A percentile compares a stretch with the other conserved stretches of the same genome.
These are phyloP conservation scores for Poeciliopsis infans DNA, from an alignment of 2,797 vertebrate species.

Conservation along the genomic window DNA sequence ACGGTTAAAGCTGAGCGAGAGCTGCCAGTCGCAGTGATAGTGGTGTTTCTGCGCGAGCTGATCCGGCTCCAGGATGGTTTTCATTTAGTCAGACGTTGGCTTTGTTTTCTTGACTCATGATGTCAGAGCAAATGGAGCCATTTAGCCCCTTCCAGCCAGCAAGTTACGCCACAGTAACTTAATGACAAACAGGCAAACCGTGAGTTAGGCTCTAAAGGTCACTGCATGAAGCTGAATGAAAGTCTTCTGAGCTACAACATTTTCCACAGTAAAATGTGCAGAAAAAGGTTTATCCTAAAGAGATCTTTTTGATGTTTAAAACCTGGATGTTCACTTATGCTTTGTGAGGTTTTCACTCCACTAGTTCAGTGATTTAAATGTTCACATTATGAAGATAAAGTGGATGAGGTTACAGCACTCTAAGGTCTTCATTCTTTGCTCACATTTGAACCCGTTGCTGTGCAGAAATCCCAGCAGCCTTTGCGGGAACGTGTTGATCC, in stretches of 20 bases:
- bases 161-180: conserved; percentile 46
- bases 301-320: background rate
- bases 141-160: conserved; percentile 27
- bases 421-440: conserved; percentile 9
- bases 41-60: conserved; percentile 39
- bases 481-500: conserved; percentile 19
- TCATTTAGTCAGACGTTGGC: conserved; percentile 51
- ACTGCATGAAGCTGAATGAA: conserved; percentile 13
- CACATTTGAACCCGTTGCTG: conserved; percentile 16
- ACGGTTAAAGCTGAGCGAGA: background rate
- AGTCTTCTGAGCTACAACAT: background rate
- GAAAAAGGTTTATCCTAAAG: background rate
- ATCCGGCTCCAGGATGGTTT: conserved; percentile 50
- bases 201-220: conserved; percentile 13
- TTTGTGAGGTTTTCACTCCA: background rate
- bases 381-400: conserved; percentile 1
- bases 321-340: background rate
- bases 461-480: conserved; percentile 4
- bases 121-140: conserved; percentile 49
- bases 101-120: conserved; percentile 54
- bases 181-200: conserved; percentile 59
- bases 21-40: conserved; percentile 38
- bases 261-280: background rate
- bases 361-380: background rate
- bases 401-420: background rate